Conservation (phyloP, 2,797 vertebrate species). For the Morelia viridis region DNA sequence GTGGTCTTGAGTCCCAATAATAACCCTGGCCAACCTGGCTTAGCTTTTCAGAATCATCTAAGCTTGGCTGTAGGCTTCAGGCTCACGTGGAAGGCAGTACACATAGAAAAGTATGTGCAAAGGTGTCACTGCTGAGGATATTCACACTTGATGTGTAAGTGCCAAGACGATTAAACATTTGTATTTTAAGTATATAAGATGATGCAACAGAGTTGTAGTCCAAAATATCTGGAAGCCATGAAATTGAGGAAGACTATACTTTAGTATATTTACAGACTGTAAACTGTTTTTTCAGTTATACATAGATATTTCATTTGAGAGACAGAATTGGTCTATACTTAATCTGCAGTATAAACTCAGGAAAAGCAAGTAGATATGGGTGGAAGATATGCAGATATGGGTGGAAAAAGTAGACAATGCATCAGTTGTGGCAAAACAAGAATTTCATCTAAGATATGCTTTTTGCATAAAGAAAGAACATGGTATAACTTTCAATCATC, state of each 20-base stretch:
- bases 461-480: neutral
- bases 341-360: neutral
- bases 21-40: neutral
- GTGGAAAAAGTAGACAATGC: neutral
- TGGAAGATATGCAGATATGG: neutral
- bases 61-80: neutral
- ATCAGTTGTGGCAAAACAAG: neutral
- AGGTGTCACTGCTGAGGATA: neutral
- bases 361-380: neutral
- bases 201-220: neutral
- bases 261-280: neutral
- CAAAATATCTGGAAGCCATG: neutral
- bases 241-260: neutral
- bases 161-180: neutral
- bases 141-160: neutral
- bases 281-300: neutral
- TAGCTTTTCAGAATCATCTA: neutral
- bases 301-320: neutral
- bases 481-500: neutral
- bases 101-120: neutral
- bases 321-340: neutral
- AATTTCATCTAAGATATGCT: neutral
- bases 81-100: neutral
- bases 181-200: neutral
- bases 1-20: neutral